Base-by-base conservation (phyloP, 2,888 invertebrate species). In the Clusia tigrina region DNA sequence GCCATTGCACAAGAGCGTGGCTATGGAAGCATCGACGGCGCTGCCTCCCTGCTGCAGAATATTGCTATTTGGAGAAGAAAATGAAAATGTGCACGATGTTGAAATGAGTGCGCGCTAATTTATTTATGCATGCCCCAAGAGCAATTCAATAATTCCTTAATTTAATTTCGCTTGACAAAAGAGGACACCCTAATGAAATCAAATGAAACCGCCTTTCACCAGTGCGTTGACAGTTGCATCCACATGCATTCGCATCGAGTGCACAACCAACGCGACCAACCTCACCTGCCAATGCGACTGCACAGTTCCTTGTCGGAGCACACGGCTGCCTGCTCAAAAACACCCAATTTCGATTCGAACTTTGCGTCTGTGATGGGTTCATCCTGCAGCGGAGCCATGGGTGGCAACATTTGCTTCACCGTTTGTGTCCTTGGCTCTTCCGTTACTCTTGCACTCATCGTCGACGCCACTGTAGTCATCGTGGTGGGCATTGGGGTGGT, bases 1-100 rank as follows among this genome's bases (percentile, higher is more conserved):
- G 0, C 95, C 94, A 74, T 93, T 91, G 86, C 96, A 96, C 72
- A 96, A 90, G 84, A 94, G 86, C 0, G 93, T 86, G 0, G 94
- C 94, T 54, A 96, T 87, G 0, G 93, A 88, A 0, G 95, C 91
- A 78, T 96, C 96, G 46, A 94, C 90, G 0, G 93, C 95, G 24
- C 90, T 90, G 0, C 94, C 94, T 37, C 80, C 81, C 10, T 70
- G 71, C 15, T 71, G 61, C 20, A 84, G 63, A 9, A 83, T 81
- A 15, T 80, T 71, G 32, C 83, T 83, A 58, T 5, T 10, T 10
- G 20, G 6, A 5, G n/a, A n/a, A n/a, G n/a, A n/a, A n/a, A n/a
- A n/a, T n/a, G n/a, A n/a, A n/a, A n/a, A n/a, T n/a, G n/a, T n/a
- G n/a, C n/a, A n/a, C n/a, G n/a, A n/a, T n/a, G n/a, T n/a, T n/a